phyloP scores from a whole-genome alignment of 2,888 invertebrate species.

The Chymomyza amoena region DNA sequence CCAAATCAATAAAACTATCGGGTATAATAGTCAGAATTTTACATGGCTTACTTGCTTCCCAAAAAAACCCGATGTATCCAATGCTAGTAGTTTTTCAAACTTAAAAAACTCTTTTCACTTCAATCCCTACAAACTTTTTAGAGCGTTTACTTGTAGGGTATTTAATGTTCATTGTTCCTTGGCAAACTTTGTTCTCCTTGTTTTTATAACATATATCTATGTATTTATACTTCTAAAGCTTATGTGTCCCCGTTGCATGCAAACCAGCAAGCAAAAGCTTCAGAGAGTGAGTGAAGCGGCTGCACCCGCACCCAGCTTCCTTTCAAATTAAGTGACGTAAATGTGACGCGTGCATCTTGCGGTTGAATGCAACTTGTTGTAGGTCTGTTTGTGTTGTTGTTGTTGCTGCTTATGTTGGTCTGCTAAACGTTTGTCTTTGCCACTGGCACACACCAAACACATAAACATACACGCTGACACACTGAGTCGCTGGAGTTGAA shows the following conservation, averaged over 20 bases:
- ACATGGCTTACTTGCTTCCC: too few relatives aligned
- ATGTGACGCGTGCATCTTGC: slow-evolving; percentile 50
- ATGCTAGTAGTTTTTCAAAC: too few relatives aligned
- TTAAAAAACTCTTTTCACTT: too few relatives aligned
- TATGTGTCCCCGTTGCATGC: slow-evolving; percentile 22
- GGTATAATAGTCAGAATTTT: too few relatives aligned
- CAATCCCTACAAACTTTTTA: too few relatives aligned
- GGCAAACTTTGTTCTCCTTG: neutral
- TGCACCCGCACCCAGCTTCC: slow-evolving; percentile 9
- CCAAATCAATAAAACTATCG: too few relatives aligned
- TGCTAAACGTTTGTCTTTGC: slow-evolving; percentile 37
- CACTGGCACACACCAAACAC: slow-evolving; percentile 5
- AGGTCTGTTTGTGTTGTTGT: slow-evolving; percentile 3
- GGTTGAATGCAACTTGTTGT: slow-evolving; percentile 44
- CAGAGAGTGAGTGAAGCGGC: neutral
- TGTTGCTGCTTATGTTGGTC: neutral
- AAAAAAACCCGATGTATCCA: too few relatives aligned
- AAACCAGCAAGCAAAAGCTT: slow-evolving; percentile 13
- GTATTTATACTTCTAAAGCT: neutral
- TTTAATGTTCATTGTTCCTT: neutral
- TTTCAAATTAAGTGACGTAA: slow-evolving; percentile 37
- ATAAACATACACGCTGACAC: neutral
- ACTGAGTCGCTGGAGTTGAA: slow-evolving; percentile 18
- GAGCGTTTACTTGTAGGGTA: neutral
- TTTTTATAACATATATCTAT: neutral